Evolutionary conservation across 2,888 invertebrate species (phyloP).

Genomic region (Drosophila monieri): DNA sequence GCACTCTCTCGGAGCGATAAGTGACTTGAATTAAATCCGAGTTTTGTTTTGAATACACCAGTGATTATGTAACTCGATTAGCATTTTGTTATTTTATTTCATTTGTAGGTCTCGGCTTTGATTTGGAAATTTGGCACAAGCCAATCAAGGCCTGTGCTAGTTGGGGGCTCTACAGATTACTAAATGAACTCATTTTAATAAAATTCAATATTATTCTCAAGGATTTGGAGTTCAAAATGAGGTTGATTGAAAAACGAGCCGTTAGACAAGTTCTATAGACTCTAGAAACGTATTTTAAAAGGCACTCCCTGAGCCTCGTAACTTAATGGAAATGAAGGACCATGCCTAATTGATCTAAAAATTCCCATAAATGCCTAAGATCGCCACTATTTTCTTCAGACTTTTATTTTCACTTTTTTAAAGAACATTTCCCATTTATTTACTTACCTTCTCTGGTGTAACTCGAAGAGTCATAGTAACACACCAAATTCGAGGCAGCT

Average conservation of each 20-base stretch:
- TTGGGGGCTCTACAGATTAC: not conserved
- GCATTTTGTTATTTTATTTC: slow-evolving; percentile 2
- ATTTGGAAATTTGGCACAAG: slow-evolving; percentile 29
- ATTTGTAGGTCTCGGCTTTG: not conserved
- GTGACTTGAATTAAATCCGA: slow-evolving; percentile 42
- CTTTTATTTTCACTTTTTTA: not conserved
- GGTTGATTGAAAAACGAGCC: not conserved
- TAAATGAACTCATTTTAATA: not conserved
- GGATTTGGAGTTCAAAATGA: not conserved
- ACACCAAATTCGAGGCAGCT: slow-evolving; percentile 77
- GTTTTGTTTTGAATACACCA: slow-evolving; percentile 22
- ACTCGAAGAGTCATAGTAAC: slow-evolving; percentile 81
- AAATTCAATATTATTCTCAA: not conserved
- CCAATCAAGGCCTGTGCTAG: slow-evolving; percentile 18
- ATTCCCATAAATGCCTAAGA: too few relatives aligned
- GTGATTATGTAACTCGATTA: slow-evolving; percentile 43
- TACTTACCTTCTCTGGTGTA: slow-evolving; percentile 81
- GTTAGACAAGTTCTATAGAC: too few relatives aligned
- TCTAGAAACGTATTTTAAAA: too few relatives aligned
- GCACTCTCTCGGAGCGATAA: slow-evolving; percentile 41
- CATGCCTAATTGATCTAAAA: too few relatives aligned
- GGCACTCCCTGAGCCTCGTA: too few relatives aligned
- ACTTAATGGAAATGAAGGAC: too few relatives aligned
- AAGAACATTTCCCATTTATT: not conserved
- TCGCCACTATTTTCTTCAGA: not conserved